phyloP scores from a whole-genome alignment of 2,113 vertebrate species.

The Prochilodus magdalenae region DNA sequence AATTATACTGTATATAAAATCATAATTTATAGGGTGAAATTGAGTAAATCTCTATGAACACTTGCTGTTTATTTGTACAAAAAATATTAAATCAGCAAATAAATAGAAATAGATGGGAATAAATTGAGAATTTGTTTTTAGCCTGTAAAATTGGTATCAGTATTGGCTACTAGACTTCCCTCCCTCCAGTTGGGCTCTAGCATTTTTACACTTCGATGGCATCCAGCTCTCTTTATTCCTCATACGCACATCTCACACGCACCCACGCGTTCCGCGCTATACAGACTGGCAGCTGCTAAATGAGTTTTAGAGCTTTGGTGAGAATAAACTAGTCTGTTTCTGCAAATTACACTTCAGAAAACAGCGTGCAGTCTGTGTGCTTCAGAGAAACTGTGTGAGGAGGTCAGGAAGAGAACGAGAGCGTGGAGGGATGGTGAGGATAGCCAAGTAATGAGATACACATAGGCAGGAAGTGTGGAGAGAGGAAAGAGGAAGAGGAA shows the following conservation, averaged over 20 bases:
- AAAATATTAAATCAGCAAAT: no score
- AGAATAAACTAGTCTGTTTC: constrained; percentile 48
- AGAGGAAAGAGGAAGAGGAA: no score
- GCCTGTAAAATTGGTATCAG: no score
- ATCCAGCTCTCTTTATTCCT: not conserved
- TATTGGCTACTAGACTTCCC: no score
- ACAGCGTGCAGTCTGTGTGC: constrained; percentile 1
- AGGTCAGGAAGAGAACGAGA: not conserved
- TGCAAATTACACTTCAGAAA: constrained; percentile 41
- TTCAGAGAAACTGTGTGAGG: not conserved
- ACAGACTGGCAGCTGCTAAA: constrained; percentile 20
- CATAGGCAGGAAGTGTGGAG: not conserved
- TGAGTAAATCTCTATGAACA: no score
- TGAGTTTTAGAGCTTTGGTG: constrained; percentile 31
- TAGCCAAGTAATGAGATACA: constrained; percentile 9
- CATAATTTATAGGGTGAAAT: no score
- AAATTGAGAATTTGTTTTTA: no score
- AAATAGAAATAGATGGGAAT: no score
- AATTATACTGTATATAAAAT: no score
- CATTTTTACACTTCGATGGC: not conserved
- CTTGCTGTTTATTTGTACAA: no score
- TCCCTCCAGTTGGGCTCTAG: no score
- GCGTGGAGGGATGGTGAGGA: not conserved
- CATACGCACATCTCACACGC: not conserved
- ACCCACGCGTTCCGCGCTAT: not conserved